Evolutionary conservation across 2,888 invertebrate genomes (phyloP).

Genomic region (Andricus curvator): DNA sequence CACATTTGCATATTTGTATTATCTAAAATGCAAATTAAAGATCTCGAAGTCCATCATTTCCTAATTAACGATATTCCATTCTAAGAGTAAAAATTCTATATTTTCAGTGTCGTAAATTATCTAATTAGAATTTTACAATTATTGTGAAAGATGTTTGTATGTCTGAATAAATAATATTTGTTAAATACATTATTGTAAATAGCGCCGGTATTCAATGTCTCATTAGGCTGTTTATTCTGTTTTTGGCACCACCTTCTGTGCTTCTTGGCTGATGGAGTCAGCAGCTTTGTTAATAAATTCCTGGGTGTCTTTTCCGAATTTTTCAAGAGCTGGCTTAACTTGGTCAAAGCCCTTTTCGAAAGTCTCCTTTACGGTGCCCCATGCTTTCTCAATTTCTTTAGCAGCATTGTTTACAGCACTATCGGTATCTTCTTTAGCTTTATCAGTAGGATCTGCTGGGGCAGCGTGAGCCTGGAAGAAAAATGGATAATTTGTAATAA

Average conservation of each 20-base stretch:
- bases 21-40: not conserved
- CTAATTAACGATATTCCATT: too few species aligned
- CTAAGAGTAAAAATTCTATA: too few species aligned
- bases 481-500: not conserved
- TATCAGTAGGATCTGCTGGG: not conserved
- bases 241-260: conserved; percentile 62
- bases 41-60: not conserved
- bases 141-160: not conserved
- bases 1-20: not conserved
- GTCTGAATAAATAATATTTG: not conserved
- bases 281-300: conserved; percentile 58
- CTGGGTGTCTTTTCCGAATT: conserved; percentile 57
- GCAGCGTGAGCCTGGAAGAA: not conserved
- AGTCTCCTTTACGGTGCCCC: conserved; percentile 45
- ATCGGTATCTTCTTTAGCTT: not conserved
- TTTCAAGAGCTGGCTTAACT: conserved; percentile 59
- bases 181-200: not conserved
- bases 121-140: too few species aligned
- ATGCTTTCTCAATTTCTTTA: not conserved
- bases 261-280: conserved; percentile 57
- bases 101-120: too few species aligned
- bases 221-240: conserved; percentile 50
- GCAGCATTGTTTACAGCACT: not conserved
- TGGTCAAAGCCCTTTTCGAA: conserved; percentile 55
- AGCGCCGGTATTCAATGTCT: not conserved